These are phyloP conservation scores for Keiferia lycopersicella DNA, from an alignment of 2,888 invertebrate genomes.

Conservation along the genomic window DNA sequence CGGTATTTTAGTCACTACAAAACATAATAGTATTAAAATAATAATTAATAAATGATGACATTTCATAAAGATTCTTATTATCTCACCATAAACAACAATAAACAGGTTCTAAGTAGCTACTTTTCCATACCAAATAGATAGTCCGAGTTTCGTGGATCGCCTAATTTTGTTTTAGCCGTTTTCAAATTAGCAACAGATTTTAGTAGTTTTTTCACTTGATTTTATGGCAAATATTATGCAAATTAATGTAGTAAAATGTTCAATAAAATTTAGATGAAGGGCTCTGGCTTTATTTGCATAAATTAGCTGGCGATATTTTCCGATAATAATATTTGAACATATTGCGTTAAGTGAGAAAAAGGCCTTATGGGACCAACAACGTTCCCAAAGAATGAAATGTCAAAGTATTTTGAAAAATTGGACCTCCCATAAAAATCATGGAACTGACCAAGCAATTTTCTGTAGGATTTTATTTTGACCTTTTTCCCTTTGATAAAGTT, in stretches of 20 bases:
- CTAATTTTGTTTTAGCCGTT: background rate
- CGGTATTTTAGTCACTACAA: too few relatives aligned
- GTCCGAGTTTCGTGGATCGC: background rate
- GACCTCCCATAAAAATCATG: too few relatives aligned
- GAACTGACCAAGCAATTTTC: too few relatives aligned
- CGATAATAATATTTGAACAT: too few relatives aligned
- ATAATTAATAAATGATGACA: background rate
- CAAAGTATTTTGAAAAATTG: too few relatives aligned
- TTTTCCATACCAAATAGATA: background rate
- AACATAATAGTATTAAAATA: background rate
- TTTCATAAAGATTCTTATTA: background rate
- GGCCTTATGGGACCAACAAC: too few relatives aligned
- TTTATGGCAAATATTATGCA: background rate
- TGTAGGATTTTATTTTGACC: too few relatives aligned
- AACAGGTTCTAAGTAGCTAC: background rate
- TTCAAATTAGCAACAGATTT: conserved; percentile 9
- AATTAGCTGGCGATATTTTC: too few relatives aligned
- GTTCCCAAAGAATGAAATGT: too few relatives aligned
- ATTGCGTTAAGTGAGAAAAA: too few relatives aligned
- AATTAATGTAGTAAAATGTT: background rate
- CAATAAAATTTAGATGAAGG: too few relatives aligned
- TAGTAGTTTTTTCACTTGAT: background rate
- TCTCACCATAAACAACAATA: background rate
- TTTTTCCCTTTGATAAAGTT: too few relatives aligned
- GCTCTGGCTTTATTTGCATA: background rate